Evolutionary conservation across 2,888 invertebrate species (phyloP).

Genomic region (Netelia virgata): DNA sequence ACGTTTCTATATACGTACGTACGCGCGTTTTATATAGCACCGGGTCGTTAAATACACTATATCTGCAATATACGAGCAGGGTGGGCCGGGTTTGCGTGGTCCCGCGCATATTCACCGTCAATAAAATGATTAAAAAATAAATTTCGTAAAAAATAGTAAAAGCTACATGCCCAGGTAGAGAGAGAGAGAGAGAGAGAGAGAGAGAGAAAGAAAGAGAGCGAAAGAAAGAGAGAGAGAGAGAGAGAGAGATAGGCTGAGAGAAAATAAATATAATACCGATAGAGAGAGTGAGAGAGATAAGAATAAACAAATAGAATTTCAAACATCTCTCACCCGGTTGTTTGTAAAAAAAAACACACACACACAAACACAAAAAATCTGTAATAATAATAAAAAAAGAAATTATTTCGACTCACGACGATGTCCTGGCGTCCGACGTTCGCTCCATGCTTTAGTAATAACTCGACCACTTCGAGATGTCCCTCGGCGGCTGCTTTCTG

Average conservation of each 20-base stretch:
- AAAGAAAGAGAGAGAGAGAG: neutral
- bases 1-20: neutral
- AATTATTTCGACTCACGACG: constrained; percentile 86
- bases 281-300: neutral
- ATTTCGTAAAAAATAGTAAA: neutral
- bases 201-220: too few relatives aligned
- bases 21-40: constrained; percentile 32
- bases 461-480: constrained; percentile 90
- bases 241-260: neutral
- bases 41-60: constrained; percentile 56
- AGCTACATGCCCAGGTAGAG: neutral
- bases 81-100: constrained; percentile 43
- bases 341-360: neutral
- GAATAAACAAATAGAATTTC: neutral
- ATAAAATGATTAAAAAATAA: constrained; percentile 5
- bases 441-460: constrained; percentile 89
- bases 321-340: neutral
- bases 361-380: neutral
- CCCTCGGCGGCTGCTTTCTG: constrained; percentile 94
- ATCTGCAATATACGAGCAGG: constrained; percentile 50
- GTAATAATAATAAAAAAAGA: neutral
- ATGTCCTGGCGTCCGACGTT: constrained; percentile 91
- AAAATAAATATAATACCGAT: neutral
- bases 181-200: neutral
- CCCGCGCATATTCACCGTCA: constrained; percentile 22